Evolutionary conservation across 2,888 invertebrate genomes (phyloP).

Genomic region (Philereme transversata): DNA sequence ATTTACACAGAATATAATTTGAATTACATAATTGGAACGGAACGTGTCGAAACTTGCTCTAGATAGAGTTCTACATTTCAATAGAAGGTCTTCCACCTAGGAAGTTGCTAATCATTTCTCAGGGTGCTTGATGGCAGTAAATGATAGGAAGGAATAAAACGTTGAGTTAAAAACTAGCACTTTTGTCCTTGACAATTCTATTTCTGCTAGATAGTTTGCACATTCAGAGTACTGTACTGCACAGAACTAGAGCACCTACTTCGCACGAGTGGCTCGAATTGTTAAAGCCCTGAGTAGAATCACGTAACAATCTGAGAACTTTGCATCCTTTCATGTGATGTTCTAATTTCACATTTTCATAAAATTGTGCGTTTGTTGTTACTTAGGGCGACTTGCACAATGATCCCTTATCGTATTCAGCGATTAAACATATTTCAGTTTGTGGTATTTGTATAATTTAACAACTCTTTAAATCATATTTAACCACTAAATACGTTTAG

Average conservation of each 20-base stretch:
- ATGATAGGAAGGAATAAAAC: background rate
- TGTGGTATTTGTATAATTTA: too few species aligned
- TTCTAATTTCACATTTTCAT: too few species aligned
- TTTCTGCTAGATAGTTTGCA: constrained; percentile 2
- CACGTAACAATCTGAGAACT: constrained; percentile 2
- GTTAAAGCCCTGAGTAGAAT: background rate
- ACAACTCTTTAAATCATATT: too few species aligned
- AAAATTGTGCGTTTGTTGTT: too few species aligned
- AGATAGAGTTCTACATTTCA: background rate
- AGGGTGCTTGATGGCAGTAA: too few species aligned
- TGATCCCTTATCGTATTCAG: too few species aligned
- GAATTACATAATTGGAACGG: background rate
- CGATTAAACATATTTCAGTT: too few species aligned
- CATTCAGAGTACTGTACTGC: constrained; percentile 3
- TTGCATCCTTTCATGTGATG: constrained; percentile 1
- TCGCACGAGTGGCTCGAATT: constrained; percentile 6
- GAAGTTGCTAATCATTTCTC: too few species aligned
- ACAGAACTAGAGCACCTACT: background rate
- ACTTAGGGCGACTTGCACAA: too few species aligned
- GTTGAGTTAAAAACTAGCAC: background rate
- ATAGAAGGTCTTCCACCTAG: too few species aligned
- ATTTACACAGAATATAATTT: background rate
- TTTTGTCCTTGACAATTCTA: too few species aligned
- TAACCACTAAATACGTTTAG: too few species aligned
- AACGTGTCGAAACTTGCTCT: background rate